These are phyloP conservation scores for Lophochroa leadbeateri DNA, from an alignment of 2,113 vertebrate species.

Conservation along the genomic window DNA sequence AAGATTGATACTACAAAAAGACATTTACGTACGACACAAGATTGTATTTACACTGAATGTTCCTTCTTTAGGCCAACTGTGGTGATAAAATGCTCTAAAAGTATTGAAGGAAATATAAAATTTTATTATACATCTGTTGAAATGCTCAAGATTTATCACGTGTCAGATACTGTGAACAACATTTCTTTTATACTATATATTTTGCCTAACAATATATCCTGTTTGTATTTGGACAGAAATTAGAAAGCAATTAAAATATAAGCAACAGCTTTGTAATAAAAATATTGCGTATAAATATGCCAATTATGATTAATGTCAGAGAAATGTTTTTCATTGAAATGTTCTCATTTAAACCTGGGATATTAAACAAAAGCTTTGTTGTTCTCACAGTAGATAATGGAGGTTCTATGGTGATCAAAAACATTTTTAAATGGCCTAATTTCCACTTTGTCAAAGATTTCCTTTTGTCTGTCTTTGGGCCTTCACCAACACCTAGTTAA, in stretches of 20 bases:
- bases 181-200: neutral
- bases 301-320: neutral
- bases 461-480: neutral
- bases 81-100: neutral
- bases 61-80: neutral
- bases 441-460: slow-evolving; percentile 6
- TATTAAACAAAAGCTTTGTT: neutral
- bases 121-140: neutral
- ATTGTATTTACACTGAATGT: neutral
- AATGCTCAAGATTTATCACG: neutral
- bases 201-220: neutral
- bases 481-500: slow-evolving; percentile 37
- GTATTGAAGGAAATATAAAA: neutral
- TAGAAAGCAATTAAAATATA: neutral
- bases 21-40: neutral
- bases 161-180: neutral
- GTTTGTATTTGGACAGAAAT: neutral
- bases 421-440: neutral
- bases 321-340: neutral
- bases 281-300: neutral
- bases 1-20: neutral
- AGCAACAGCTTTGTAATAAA: neutral
- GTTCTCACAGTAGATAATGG: neutral
- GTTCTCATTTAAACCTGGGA: neutral
- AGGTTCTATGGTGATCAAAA: neutral